Evolutionary conservation across 2,113 vertebrate genomes (phyloP).

Genomic region (Brachyhypopomus occidentalis): DNA sequence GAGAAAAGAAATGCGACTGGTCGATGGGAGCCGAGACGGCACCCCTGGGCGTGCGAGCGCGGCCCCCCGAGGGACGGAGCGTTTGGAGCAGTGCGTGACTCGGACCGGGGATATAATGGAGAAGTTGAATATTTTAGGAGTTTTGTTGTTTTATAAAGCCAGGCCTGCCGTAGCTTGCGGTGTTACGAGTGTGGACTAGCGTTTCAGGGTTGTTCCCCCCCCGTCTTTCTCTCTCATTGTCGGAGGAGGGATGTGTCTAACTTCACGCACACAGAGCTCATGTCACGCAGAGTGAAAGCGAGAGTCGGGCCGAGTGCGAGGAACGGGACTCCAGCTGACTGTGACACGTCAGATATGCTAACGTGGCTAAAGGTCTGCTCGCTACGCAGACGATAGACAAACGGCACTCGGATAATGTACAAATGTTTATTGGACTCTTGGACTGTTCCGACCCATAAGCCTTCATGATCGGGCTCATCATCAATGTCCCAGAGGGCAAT

Average conservation of each 20-base stretch:
- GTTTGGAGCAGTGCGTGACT: conserved; percentile 55
- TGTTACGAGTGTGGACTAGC: conserved; percentile 44
- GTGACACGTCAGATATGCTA: neutral
- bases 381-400: no score
- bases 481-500: no score
- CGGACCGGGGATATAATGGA: conserved; percentile 52
- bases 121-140: conserved; percentile 61
- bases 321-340: conserved; percentile 12
- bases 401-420: no score
- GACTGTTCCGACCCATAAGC: no score
- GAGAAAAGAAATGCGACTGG: conserved; percentile 35
- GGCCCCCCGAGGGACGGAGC: conserved; percentile 49
- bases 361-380: neutral
- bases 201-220: conserved; percentile 29
- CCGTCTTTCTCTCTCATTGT: conserved; percentile 45
- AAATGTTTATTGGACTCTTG: no score
- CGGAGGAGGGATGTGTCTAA: conserved; percentile 50
- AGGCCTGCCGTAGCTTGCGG: conserved; percentile 41
- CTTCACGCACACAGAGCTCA: conserved; percentile 48
- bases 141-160: conserved; percentile 54
- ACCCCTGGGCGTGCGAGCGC: conserved; percentile 41
- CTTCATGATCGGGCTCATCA: no score
- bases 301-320: conserved; percentile 9
- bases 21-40: conserved; percentile 37
- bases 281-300: conserved; percentile 59